A percentile compares a stretch with the other conserved stretches of the same genome.
Conservation (phyloP, 2,888 invertebrate species). For the Lissonota sp. region DNA sequence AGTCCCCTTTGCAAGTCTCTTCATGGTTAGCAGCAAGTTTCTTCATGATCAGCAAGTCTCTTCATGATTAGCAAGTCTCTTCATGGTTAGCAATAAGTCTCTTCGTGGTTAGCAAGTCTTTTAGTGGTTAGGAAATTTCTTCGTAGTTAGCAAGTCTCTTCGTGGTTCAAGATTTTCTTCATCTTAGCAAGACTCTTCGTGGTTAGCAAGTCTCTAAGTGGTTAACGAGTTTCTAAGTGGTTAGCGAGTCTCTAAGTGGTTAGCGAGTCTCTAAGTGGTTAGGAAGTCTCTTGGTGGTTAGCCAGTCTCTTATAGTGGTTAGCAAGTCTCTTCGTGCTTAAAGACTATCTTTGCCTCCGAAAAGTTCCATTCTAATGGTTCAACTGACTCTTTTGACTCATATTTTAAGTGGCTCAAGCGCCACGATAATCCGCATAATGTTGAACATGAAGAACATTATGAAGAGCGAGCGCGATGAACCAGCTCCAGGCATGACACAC, state of each 20-base stretch:
- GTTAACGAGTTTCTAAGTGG: too few species aligned
- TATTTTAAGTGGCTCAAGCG: conserved; percentile 70
- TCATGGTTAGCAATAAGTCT: too few species aligned
- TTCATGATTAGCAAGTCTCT: too few species aligned
- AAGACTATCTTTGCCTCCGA: conserved; percentile 18
- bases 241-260: too few species aligned
- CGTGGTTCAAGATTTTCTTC: too few species aligned
- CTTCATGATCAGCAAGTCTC: too few species aligned
- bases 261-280: too few species aligned
- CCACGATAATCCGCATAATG: conserved; percentile 24
- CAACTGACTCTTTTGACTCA: conserved; percentile 68
- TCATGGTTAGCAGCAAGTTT: background rate
- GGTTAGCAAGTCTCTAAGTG: too few species aligned
- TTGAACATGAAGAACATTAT: conserved; percentile 25
- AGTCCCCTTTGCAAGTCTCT: background rate
- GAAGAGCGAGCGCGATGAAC: conserved; percentile 13
- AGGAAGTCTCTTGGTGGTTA: background rate
- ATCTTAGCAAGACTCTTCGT: too few species aligned
- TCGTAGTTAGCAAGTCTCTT: too few species aligned
- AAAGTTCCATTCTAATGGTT: conserved; percentile 75
- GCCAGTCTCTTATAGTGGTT: background rate
- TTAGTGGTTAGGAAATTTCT: too few species aligned
- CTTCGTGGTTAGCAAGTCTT: too few species aligned
- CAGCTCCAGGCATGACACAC: conserved; percentile 21
- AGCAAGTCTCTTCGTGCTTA: background rate